Percentiles rank a stretch among this genome's conserved stretches.
phyloP scores from a whole-genome alignment of 1,140 invertebrate species.

The Drosophila burlai region DNA sequence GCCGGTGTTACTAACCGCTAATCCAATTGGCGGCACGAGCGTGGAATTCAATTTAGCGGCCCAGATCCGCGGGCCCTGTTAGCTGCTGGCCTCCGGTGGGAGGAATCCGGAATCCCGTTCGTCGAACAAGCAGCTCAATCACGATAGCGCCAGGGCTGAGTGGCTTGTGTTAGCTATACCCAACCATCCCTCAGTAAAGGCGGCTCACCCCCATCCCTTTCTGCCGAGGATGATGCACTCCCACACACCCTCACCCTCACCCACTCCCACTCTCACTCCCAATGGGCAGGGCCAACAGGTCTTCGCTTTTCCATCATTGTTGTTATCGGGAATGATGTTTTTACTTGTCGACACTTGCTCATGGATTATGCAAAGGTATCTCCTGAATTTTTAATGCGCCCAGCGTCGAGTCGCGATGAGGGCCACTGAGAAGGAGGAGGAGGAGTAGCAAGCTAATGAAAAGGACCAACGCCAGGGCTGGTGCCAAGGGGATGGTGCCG shows the following conservation, averaged over 20 bases:
- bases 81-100: slow-evolving; percentile 48
- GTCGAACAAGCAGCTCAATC: slow-evolving; percentile 77
- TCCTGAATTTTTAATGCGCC: slow-evolving; percentile 79
- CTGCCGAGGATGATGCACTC: slow-evolving; percentile 5
- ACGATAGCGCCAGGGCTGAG: slow-evolving; percentile 54
- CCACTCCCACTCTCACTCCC: slow-evolving; percentile 2
- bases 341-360: slow-evolving; percentile 84
- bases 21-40: slow-evolving; percentile 78
- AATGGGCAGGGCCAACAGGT: slow-evolving; percentile 70
- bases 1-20: slow-evolving; percentile 81
- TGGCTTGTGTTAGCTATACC: slow-evolving; percentile 29
- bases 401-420: slow-evolving; percentile 70
- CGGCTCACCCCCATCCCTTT: background rate
- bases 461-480: slow-evolving; percentile 42
- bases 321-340: slow-evolving; percentile 80
- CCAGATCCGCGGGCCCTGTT: slow-evolving; percentile 35
- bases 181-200: slow-evolving; percentile 1
- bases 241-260: slow-evolving; percentile 1
- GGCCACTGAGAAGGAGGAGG: slow-evolving; percentile 12
- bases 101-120: slow-evolving; percentile 36
- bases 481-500: slow-evolving; percentile 20
- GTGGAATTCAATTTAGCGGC: slow-evolving; percentile 73
- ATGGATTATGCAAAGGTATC: slow-evolving; percentile 84
- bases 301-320: slow-evolving; percentile 57
- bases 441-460: slow-evolving; percentile 60